Evolutionary conservation across 2,797 vertebrate species (phyloP).

Genomic region (Cuniculus paca): DNA sequence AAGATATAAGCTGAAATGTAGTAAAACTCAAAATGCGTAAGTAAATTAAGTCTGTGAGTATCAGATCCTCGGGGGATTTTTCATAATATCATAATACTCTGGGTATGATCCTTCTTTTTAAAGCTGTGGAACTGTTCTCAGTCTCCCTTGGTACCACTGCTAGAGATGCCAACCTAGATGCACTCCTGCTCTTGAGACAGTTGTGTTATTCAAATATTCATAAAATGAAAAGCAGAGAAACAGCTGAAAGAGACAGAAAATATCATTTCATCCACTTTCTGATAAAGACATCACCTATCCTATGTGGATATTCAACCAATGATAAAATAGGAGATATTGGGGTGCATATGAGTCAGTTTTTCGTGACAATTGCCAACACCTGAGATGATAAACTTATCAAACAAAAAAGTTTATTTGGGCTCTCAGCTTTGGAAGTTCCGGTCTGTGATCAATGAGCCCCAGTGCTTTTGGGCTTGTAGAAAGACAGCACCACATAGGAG

Average conservation of each 20-base stretch:
- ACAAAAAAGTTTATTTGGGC: background rate
- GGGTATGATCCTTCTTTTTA: background rate
- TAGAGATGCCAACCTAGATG: background rate
- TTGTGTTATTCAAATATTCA: background rate
- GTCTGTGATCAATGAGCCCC: background rate
- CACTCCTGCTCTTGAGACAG: background rate
- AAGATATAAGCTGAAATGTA: background rate
- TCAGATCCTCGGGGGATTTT: background rate
- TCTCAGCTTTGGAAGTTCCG: background rate
- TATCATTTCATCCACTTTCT: background rate
- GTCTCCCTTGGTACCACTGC: background rate
- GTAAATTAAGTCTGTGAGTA: background rate
- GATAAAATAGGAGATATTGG: background rate
- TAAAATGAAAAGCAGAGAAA: background rate
- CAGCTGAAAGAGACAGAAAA: background rate
- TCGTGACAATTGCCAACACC: no score
- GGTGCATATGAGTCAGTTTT: no score
- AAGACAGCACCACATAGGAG: no score
- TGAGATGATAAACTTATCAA: background rate
- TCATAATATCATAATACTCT: background rate
- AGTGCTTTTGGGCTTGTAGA: background rate
- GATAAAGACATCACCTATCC: background rate
- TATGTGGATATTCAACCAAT: background rate
- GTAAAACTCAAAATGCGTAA: background rate
- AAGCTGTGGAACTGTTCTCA: background rate